These are phyloP conservation scores for Bradysia coprophila DNA, from an alignment of 1,140 invertebrate species.

Conservation along the genomic window DNA sequence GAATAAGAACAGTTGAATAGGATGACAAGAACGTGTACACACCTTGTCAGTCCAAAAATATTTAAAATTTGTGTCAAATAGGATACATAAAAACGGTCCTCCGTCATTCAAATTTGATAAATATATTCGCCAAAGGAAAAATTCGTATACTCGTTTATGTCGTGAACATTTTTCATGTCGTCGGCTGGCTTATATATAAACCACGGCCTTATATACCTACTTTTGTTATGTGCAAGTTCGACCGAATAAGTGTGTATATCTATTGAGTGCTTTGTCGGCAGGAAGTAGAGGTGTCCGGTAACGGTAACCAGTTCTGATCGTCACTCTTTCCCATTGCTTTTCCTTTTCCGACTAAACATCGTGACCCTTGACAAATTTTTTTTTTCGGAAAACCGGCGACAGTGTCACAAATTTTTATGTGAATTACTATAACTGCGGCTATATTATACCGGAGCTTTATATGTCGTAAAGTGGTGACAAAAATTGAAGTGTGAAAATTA, in stretches of 20 bases:
- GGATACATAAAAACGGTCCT: too few relatives aligned
- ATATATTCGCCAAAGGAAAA: too few relatives aligned
- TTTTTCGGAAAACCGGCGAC: neutral
- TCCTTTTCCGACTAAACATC: slow-evolving; percentile 13
- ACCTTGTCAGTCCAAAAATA: too few relatives aligned
- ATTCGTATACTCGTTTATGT: neutral
- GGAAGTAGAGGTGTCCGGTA: slow-evolving; percentile 26
- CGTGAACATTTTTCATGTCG: too few relatives aligned
- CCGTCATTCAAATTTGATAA: too few relatives aligned
- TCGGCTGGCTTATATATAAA: neutral
- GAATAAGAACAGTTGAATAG: too few relatives aligned
- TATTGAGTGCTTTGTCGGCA: slow-evolving; percentile 3
- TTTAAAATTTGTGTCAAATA: too few relatives aligned
- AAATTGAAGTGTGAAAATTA: neutral
- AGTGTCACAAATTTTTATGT: neutral
- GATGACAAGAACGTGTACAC: too few relatives aligned
- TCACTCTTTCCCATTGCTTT: slow-evolving; percentile 23
- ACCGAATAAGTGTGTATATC: neutral
- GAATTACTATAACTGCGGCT: too few relatives aligned
- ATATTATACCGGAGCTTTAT: too few relatives aligned
- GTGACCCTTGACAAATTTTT: neutral
- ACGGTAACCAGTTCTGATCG: slow-evolving; percentile 27
- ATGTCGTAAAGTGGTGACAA: too few relatives aligned
- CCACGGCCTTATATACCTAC: neutral
- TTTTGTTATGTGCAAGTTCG: neutral